Evolutionary conservation across 2,888 invertebrate genomes (phyloP), one percentile per base, ranked within the genome.

Genomic region (Melinopterus prodromus): DNA sequence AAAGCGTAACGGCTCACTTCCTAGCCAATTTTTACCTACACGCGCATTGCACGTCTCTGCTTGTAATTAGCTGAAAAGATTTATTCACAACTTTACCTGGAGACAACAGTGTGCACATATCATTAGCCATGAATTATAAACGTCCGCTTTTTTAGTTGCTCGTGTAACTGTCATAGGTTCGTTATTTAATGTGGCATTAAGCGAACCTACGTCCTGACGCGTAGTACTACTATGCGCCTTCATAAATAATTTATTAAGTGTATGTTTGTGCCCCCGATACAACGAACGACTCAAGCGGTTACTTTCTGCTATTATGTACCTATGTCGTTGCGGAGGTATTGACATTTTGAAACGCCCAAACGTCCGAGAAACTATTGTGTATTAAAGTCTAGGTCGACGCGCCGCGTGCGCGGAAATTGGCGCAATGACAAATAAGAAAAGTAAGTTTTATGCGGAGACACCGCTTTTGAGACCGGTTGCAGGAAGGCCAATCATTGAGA

Each of bases 141-240:
- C 75, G 74, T 26, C 35, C 16, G 36, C 16, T 75, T 80, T 80
- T 78, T 72, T 80, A 9, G 36, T 37, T 75, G 74, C 53, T 75
- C 75, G 77, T 78, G 80, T 80, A 80, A 38, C 80, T 80, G 80
- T 80, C 80, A 80, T 71, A 77, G 26, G 12, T 69, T 78, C 77
- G 75, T 80, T 77, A 80, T 80, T 80, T 80, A 80, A 78, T 75
- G 69, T 80, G 80, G 71, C 77, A 77, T 77, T 79, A 79, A 79
- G 72, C 72, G 69, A 72, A 53, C 72, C 53, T 79, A 76, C 77
- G 79, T 74, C 72, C 71, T 76, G 69, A 69, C 69, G 72, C 72
- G 53, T 77, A 76, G 38, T 70, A 69, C 79, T 76, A 70, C 69
- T 36, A 76, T 69, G 75, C 35, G 71, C 69, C 71, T 71, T 36